Evolutionary conservation across 2,113 vertebrate genomes (phyloP).

Genomic region (Alces alces): DNA sequence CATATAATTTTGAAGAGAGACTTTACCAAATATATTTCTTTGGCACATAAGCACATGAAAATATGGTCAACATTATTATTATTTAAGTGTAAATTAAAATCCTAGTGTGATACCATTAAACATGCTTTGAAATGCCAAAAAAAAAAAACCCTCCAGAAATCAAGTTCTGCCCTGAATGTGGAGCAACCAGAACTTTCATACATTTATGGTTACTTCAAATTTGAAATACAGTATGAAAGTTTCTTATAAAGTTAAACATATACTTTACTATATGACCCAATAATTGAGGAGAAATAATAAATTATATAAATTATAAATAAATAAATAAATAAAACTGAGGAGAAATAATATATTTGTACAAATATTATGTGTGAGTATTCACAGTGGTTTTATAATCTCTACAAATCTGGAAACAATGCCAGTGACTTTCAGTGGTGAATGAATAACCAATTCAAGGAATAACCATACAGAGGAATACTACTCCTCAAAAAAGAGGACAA

Average conservation of each 20-base stretch:
- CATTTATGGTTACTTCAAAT: not conserved
- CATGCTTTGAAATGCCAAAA: not conserved
- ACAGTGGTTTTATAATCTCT: not conserved
- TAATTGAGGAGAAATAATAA: not conserved
- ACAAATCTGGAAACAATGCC: not conserved
- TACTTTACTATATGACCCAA: not conserved
- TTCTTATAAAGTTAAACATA: not conserved
- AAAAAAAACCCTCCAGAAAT: not conserved
- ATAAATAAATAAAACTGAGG: too few relatives aligned
- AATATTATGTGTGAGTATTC: not conserved
- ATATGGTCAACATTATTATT: not conserved
- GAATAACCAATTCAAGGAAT: not conserved
- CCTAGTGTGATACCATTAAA: not conserved
- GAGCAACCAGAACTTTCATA: not conserved
- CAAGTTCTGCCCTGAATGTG: not conserved
- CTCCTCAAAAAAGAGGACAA: not conserved
- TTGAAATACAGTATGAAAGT: not conserved
- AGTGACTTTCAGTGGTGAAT: not conserved
- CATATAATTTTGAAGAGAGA: not conserved
- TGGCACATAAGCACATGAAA: not conserved
- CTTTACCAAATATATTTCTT: not conserved
- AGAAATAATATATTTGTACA: not conserved
- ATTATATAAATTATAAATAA: not conserved
- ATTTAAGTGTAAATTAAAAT: not conserved
- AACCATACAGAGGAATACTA: not conserved